A percentile compares a stretch with the other conserved stretches of the same genome.
phyloP scores from a whole-genome alignment of 2,113 vertebrate species.

The Tretioscincus oriximinensis region DNA sequence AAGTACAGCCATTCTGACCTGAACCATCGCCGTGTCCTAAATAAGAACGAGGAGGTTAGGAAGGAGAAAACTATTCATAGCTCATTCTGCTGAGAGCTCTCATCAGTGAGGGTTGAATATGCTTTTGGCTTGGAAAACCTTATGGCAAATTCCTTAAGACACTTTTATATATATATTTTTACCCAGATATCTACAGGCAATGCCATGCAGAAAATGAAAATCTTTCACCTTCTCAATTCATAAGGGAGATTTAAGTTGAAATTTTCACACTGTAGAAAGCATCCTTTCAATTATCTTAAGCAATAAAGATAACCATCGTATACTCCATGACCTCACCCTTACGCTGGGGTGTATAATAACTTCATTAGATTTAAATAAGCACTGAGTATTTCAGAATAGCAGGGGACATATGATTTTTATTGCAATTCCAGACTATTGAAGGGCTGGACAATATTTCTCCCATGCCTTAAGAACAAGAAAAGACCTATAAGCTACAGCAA shows the following conservation, averaged over 20 bases:
- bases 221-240: neutral
- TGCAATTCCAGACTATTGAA: neutral
- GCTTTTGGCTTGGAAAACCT: neutral
- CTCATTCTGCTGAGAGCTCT: neutral
- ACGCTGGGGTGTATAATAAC: neutral
- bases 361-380: conserved; percentile 8
- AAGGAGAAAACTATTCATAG: neutral
- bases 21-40: neutral
- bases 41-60: neutral
- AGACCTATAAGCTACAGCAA: neutral
- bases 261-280: conserved; percentile 11
- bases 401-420: neutral
- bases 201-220: neutral
- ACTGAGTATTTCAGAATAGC: conserved; percentile 7
- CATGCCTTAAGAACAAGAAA: conserved; percentile 23
- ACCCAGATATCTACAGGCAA: neutral
- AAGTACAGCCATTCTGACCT: neutral
- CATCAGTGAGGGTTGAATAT: neutral
- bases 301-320: neutral
- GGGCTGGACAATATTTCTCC: neutral
- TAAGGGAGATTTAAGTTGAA: neutral
- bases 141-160: neutral
- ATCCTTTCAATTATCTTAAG: conserved; percentile 16
- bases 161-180: neutral
- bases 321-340: neutral